These are phyloP conservation scores for Smutsia temminckii DNA, from an alignment of 2,797 vertebrate species.

Conservation along the genomic window DNA sequence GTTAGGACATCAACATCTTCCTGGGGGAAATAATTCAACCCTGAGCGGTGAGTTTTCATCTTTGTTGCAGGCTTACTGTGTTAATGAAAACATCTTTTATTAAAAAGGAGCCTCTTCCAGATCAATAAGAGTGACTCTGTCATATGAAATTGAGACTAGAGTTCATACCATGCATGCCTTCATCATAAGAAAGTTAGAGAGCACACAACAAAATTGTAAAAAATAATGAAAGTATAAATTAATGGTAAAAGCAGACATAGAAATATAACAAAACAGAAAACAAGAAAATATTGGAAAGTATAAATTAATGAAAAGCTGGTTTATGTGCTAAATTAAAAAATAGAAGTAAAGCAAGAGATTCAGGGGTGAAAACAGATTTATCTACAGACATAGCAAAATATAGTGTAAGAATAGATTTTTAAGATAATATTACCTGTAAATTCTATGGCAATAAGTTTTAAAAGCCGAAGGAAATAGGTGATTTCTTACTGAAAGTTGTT, in stretches of 20 bases:
- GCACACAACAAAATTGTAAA: no score
- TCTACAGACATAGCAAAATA: neutral
- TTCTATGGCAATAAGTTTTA: neutral
- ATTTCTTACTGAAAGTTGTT: neutral
- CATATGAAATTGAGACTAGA: neutral
- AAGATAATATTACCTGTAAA: neutral
- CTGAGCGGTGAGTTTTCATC: neutral
- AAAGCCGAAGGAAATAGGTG: neutral
- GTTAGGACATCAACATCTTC: neutral
- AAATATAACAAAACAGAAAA: neutral
- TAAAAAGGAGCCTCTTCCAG: neutral
- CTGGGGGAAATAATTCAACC: neutral
- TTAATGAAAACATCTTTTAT: neutral
- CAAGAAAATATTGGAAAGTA: neutral
- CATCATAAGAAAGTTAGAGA: neutral
- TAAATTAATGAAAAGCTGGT: neutral
- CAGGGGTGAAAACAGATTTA: constrained; percentile 8
- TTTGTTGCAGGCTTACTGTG: neutral
- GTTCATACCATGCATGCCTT: neutral
- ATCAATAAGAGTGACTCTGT: neutral
- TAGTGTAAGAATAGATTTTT: neutral
- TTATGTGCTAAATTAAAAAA: neutral
- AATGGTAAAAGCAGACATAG: neutral
- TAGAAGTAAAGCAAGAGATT: neutral
- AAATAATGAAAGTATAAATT: neutral